Evolutionary conservation across 64 coral and sea anemone genomes (phyloP).

Genomic region (Montipora efflorescens): DNA sequence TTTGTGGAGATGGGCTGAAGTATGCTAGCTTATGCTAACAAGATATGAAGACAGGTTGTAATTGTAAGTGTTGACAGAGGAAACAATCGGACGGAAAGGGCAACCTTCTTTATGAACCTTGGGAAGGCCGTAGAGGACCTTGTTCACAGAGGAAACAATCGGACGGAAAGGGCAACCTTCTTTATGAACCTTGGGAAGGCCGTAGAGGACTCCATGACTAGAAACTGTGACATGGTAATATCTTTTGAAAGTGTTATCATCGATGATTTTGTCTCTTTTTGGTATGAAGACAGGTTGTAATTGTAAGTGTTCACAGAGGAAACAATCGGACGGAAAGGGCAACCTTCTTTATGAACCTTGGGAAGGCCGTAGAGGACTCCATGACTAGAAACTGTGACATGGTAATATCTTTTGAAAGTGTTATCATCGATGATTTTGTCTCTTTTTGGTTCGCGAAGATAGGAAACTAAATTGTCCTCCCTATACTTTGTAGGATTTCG

Average conservation of each 20-base stretch:
- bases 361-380: constrained; percentile 36
- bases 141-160: no score
- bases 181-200: no score
- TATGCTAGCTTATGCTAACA: background rate
- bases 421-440: constrained; percentile 2
- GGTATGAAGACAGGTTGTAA: no score
- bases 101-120: background rate
- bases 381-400: constrained; percentile 4
- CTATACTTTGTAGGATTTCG: constrained; percentile 1
- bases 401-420: constrained; percentile 20
- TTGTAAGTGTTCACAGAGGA: constrained; percentile 8
- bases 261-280: no score
- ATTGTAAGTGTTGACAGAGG: background rate
- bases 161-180: no score
- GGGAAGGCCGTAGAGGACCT: constrained; percentile 33
- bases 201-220: no score
- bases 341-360: background rate
- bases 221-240: no score
- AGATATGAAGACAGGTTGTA: constrained; percentile 14
- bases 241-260: no score
- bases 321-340: background rate
- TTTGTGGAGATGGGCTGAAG: constrained; percentile 17
- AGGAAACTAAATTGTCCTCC: constrained; percentile 9
- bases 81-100: constrained; percentile 6
- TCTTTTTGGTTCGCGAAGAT: background rate